These are phyloP conservation scores for Heliconius melpomene DNA, from an alignment of 1,140 invertebrate species.

Conservation along the genomic window DNA sequence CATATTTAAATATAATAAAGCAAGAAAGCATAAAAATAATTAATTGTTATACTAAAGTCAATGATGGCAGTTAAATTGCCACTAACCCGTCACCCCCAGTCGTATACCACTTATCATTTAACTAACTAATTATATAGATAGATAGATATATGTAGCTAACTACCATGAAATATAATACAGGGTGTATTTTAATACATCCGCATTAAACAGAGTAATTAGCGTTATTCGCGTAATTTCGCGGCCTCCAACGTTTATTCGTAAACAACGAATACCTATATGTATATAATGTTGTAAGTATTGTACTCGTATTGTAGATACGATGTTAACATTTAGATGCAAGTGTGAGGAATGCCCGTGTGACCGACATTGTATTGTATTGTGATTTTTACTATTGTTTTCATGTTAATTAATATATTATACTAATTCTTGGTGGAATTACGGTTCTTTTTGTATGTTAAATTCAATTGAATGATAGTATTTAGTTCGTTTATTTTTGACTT, in stretches of 20 bases:
- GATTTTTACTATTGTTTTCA: not conserved
- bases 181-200: slow-evolving; percentile 58
- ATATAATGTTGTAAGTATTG: not conserved
- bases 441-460: not conserved
- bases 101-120: not conserved
- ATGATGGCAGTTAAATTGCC: not conserved
- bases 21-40: not conserved
- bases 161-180: slow-evolving; percentile 45
- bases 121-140: not conserved
- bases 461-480: too few relatives aligned
- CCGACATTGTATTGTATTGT: not conserved
- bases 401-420: not conserved
- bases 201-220: slow-evolving; percentile 66
- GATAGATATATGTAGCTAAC: too few relatives aligned
- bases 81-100: not conserved
- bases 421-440: slow-evolving; percentile 1
- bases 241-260: slow-evolving; percentile 52
- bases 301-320: slow-evolving; percentile 1
- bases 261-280: slow-evolving; percentile 27
- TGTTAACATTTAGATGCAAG: not conserved
- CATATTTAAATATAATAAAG: not conserved
- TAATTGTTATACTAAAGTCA: not conserved
- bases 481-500: too few relatives aligned
- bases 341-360: slow-evolving; percentile 10
- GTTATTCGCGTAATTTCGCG: slow-evolving; percentile 49